Evolutionary conservation across 2,888 invertebrate genomes (phyloP).

Genomic region (Amaurobius ferox): DNA sequence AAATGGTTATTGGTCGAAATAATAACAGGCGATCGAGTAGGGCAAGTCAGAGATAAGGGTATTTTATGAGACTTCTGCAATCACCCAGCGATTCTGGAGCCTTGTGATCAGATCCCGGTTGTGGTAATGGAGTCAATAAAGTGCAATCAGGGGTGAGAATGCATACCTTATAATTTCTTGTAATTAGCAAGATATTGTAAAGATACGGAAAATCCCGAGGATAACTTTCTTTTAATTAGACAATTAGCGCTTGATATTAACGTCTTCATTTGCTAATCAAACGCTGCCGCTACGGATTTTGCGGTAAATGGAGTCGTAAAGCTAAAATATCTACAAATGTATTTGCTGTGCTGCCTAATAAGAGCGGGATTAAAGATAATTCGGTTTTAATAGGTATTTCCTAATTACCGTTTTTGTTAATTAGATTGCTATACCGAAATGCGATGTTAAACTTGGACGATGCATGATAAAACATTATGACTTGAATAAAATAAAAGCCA

Average conservation of each 20-base stretch:
- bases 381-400: conserved; percentile 1
- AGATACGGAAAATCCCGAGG: neutral
- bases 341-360: neutral
- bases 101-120: neutral
- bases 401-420: neutral
- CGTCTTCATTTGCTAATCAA: conserved; percentile 14
- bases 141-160: neutral
- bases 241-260: conserved; percentile 8
- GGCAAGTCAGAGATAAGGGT: conserved; percentile 42
- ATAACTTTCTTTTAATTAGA: conserved; percentile 12
- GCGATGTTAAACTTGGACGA: too few species aligned
- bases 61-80: conserved; percentile 41
- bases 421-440: too few species aligned
- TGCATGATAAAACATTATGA: too few species aligned
- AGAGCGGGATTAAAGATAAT: neutral
- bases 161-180: neutral
- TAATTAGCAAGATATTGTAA: neutral
- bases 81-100: neutral
- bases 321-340: neutral
- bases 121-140: neutral
- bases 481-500: too few species aligned
- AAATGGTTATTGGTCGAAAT: conserved; percentile 56
- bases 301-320: neutral
- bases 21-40: conserved; percentile 53
- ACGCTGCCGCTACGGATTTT: neutral